Percentiles rank a stretch among this genome's conserved stretches.
Conservation (phyloP, 2,888 invertebrate species). For the Cataglyphis cursor region DNA sequence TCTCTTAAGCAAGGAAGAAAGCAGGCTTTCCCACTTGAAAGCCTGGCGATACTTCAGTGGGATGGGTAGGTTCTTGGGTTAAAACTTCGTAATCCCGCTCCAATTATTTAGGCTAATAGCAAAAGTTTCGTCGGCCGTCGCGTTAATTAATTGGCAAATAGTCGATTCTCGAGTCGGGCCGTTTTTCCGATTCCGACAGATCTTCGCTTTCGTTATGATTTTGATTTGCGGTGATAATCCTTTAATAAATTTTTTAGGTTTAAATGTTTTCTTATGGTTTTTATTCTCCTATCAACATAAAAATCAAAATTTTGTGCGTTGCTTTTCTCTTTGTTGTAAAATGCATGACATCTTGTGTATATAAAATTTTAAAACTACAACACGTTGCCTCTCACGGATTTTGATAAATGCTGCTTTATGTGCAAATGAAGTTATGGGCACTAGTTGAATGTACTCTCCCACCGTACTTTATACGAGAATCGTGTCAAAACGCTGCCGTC, state of each 20-base stretch:
- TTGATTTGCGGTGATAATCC: conserved; percentile 23
- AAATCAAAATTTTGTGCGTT: neutral
- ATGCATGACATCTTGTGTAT: neutral
- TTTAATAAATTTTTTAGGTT: neutral
- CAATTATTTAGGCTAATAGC: conserved; percentile 71
- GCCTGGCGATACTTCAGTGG: conserved; percentile 35
- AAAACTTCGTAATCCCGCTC: conserved; percentile 64
- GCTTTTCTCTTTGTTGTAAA: neutral
- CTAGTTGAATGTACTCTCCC: conserved; percentile 31
- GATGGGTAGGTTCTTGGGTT: conserved; percentile 51
- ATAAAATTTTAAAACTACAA: conserved; percentile 14
- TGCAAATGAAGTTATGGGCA: conserved; percentile 52
- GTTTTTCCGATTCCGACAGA: conserved; percentile 41
- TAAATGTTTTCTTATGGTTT: conserved; percentile 13
- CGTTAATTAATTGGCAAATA: conserved; percentile 70
- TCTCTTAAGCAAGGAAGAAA: conserved; percentile 38
- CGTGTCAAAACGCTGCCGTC: conserved; percentile 48
- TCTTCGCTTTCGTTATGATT: conserved; percentile 13
- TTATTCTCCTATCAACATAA: neutral
- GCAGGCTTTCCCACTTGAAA: conserved; percentile 37
- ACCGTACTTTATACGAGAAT: conserved; percentile 55
- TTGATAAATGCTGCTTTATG: conserved; percentile 43
- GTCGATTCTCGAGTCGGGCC: conserved; percentile 53
- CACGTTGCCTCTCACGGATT: conserved; percentile 4
- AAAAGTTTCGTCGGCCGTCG: conserved; percentile 65